Evolutionary conservation across 1,140 invertebrate genomes (phyloP), one percentile per base, ranked within the genome.

Genomic region (Pinna nobilis): DNA sequence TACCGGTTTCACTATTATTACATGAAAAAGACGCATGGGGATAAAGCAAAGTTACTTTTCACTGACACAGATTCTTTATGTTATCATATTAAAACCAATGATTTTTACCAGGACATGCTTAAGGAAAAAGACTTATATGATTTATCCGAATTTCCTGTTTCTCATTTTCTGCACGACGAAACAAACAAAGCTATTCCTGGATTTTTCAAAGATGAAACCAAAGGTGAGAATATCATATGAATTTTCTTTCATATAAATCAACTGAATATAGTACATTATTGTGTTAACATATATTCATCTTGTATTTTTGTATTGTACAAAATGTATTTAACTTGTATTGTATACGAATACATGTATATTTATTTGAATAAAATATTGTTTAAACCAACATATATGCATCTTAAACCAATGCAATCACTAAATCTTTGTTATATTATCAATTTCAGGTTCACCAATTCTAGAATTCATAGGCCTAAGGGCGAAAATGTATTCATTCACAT

Each of bases 1-100:
- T 70, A 63, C 41, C 44, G 55, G 51, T 70, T 70, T 20, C 59
- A 70, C 41, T 70, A 70, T 47, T 39, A 39, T 15, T 23, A 37
- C 11, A 51, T 70, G 59, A 61, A 63, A 28, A 9, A 20, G n/a
- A 59, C n/a, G 25, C 60, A 69, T 60, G 33, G 35, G 7, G 33
- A 50, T 11, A 64, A 63, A 15, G 7, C 57, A 25, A 51, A 55
- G 9, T 39, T 71, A 4, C 37, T 64, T 2, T 33, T 32, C 7
- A 71, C 60, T 25, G 60, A 71, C 32, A 71, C 69, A 9, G 69
- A 71, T 39, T 47, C 35, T 30, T 37, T 64, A 5, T 11, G 30
- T 6, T 41, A 51, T 30, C 35, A 51, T 25, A 37, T 71, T 3
- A 18, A 39, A 30, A 63, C 59, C 6, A 60, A 53, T 1, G 59